phyloP scores from a whole-genome alignment of 2,888 invertebrate genomes.

The Belgica antarctica region DNA sequence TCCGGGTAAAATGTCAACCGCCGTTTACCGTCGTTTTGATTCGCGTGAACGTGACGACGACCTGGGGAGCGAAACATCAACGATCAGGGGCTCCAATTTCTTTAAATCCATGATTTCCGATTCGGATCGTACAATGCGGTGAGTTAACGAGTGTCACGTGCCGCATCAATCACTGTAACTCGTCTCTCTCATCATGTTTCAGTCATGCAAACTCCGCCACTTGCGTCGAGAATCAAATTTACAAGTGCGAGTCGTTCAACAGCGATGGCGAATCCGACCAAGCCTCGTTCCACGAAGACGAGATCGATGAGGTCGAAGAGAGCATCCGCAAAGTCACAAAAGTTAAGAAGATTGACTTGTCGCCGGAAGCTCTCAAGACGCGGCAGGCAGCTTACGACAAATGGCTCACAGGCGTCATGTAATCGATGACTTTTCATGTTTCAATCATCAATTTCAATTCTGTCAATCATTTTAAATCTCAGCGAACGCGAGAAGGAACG shows the following conservation, averaged over 20 bases:
- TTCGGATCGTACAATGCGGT: too few species aligned
- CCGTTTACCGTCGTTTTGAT: not conserved
- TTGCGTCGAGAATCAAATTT: constrained; percentile 25
- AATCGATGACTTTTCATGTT: not conserved
- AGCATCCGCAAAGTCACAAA: not conserved
- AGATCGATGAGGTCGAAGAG: not conserved
- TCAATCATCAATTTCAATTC: not conserved
- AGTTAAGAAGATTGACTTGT: not conserved
- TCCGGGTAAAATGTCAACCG: not conserved
- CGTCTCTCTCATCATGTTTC: too few species aligned
- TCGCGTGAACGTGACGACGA: not conserved
- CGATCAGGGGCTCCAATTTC: not conserved
- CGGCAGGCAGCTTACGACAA: constrained; percentile 22
- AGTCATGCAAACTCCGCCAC: constrained; percentile 33
- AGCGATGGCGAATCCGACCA: constrained; percentile 17
- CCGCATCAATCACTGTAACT: too few species aligned
- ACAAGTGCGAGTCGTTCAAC: too few species aligned
- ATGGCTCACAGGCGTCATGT: constrained; percentile 13
- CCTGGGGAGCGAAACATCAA: not conserved
- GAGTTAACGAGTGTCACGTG: not conserved
- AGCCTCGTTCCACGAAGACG: constrained; percentile 13
- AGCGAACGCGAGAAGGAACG: constrained; percentile 19
- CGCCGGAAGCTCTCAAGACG: constrained; percentile 19
- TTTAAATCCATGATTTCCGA: too few species aligned
- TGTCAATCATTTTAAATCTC: not conserved